Conservation (phyloP, 2,797 vertebrate genomes). For the Danio kyathit region DNA sequence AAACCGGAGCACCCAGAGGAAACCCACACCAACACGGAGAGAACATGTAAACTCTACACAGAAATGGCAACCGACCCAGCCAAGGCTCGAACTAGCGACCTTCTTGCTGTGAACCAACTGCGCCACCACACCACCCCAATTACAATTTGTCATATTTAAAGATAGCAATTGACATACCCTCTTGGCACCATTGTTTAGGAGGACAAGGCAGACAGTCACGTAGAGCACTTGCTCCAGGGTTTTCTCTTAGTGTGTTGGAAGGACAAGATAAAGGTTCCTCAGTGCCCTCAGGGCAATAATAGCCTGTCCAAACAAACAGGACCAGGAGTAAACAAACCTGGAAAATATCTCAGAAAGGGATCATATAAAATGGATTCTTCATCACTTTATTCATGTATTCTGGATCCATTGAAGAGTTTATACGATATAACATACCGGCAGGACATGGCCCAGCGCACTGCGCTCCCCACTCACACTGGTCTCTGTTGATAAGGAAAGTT, state of each 20-base stretch:
- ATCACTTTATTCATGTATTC: neutral
- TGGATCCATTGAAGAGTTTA: neutral
- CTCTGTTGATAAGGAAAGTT: constrained; percentile 57
- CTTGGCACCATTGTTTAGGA: constrained; percentile 85
- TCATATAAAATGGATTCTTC: neutral
- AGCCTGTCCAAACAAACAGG: constrained; percentile 75
- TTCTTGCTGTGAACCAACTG: too few relatives aligned
- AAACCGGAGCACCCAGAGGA: too few relatives aligned
- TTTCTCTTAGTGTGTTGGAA: constrained; percentile 79
- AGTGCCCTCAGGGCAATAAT: constrained; percentile 88
- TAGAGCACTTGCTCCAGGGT: constrained; percentile 76
- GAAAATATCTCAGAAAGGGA: neutral
- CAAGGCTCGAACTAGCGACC: too few relatives aligned
- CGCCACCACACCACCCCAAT: too few relatives aligned
- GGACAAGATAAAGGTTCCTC: constrained; percentile 81
- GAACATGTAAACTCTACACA: too few relatives aligned
- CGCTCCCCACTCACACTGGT: constrained; percentile 81
- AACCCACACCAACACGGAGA: too few relatives aligned
- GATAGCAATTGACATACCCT: constrained; percentile 73
- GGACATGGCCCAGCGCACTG: constrained; percentile 87
- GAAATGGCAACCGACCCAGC: too few relatives aligned
- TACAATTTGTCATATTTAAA: neutral
- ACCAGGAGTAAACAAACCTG: neutral
- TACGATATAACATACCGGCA: constrained; percentile 72
- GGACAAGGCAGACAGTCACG: constrained; percentile 88